Evolutionary conservation across 2,888 invertebrate genomes (phyloP), one percentile per base, ranked within the genome.

Genomic region (Pheosia gnoma): DNA sequence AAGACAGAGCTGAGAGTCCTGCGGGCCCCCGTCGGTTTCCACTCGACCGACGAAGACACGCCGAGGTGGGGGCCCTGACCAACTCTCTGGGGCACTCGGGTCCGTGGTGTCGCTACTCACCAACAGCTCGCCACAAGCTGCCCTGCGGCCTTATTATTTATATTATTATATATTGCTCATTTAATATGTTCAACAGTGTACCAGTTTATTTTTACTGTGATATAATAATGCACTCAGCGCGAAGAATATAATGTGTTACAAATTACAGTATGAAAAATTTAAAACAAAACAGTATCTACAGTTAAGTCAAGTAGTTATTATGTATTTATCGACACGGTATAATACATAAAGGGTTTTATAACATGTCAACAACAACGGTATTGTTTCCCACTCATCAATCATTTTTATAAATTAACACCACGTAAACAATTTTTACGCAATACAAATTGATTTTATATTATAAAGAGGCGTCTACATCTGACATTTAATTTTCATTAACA

Each of bases 211-310:
- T 70, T 65, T 61, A 71, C 67, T 66, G 61, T 66, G 65, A 73
- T 71, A 67, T 67, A 60, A 75, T 64, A 76, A 72, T 71, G 70
- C 72, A 74, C 65, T 75, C 67, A 64, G 62, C 68, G 47, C 63
- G 61, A 72, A 77, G 69, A 64, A 71, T 66, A 62, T 80, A 84
- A 25, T 25, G 25, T 25, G 25, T 25, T 49, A 58, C 74, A 62
- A 62, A 69, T 63, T 25, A 25, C 25, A 25, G 25, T 25, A 25
- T 25, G 25, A 1, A 25, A 25, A 41, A 41, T 41, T 41, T 3
- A 41, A 41, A 5, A 8, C 41, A 5, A 41, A 7, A 41, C 41
- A 41, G 41, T 0, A 41, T 8, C 5, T 41, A 41, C 41, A 25
- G 2, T 25, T 25, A 25, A 25, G 0, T 25, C n/a, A 47, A 47